These are phyloP conservation scores for Galerucella pusilla DNA, from an alignment of 2,888 invertebrate genomes.

Conservation along the genomic window DNA sequence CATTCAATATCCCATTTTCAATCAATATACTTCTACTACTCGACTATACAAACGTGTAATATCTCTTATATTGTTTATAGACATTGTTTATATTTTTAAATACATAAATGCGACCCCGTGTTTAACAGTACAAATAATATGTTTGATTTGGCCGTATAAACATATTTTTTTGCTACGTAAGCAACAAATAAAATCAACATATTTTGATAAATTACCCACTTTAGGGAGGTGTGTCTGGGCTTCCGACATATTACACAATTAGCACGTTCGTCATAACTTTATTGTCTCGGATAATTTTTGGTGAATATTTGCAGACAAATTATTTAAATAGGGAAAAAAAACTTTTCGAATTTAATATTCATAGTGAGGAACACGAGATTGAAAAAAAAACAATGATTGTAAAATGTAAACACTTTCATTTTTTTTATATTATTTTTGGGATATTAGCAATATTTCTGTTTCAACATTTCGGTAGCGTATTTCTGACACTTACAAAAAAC, in stretches of 20 bases:
- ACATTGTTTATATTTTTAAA: background rate
- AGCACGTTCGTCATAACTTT: background rate
- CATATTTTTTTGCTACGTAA: conserved; percentile 2
- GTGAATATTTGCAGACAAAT: no score
- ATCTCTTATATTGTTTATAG: background rate
- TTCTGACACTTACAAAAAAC: no score
- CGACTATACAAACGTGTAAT: background rate
- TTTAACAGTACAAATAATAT: conserved; percentile 2
- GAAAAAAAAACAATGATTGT: no score
- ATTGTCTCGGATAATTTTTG: background rate
- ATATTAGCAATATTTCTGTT: no score
- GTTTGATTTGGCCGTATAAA: conserved; percentile 3
- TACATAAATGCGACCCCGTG: background rate
- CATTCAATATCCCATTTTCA: no score
- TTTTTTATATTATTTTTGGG: no score
- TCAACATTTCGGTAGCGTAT: no score
- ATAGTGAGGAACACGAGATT: no score
- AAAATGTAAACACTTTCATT: no score
- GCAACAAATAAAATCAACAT: background rate
- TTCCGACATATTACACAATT: background rate
- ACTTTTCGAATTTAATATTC: no score
- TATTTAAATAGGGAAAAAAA: no score
- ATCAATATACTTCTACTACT: background rate
- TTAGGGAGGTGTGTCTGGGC: background rate
- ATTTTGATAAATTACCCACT: background rate